Evolutionary conservation across 2,113 vertebrate genomes (phyloP).

Genomic region (Aleadryas rufinucha): DNA sequence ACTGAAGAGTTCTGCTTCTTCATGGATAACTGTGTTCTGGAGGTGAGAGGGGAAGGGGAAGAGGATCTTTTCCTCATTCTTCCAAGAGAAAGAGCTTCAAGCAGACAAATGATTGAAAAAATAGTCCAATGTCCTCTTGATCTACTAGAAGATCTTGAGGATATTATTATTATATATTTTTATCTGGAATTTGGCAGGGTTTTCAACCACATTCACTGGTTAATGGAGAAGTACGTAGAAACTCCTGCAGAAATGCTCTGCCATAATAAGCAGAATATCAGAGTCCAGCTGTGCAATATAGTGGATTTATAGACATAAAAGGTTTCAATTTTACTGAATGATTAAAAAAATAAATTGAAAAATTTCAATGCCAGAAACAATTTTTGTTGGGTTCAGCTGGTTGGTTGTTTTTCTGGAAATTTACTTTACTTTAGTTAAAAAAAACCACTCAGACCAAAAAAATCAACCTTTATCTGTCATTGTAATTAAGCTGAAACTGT

Average conservation of each 20-base stretch:
- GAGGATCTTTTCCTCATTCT: not conserved
- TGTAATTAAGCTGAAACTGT: not conserved
- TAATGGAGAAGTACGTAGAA: not conserved
- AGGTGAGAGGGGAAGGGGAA: not conserved
- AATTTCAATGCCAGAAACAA: not conserved
- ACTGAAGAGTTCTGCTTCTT: not conserved
- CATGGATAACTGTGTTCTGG: not conserved
- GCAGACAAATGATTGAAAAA: not conserved
- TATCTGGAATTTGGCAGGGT: not conserved
- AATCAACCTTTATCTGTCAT: not conserved
- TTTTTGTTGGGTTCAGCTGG: rapidly evolving
- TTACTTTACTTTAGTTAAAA: not conserved
- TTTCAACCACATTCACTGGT: not conserved
- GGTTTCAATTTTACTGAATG: not conserved
- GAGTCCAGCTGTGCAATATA: not conserved
- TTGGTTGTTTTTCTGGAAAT: not conserved
- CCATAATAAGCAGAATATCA: not conserved
- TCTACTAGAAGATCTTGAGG: not conserved
- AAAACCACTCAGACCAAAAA: not conserved
- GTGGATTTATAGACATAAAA: not conserved
- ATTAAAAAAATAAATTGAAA: not conserved
- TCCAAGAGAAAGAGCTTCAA: not conserved
- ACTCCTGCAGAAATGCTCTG: not conserved
- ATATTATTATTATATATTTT: not conserved
- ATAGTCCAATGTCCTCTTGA: not conserved